These are phyloP conservation scores for Hippocampus kuda DNA, from an alignment of 2,797 vertebrate genomes.

Conservation along the genomic window DNA sequence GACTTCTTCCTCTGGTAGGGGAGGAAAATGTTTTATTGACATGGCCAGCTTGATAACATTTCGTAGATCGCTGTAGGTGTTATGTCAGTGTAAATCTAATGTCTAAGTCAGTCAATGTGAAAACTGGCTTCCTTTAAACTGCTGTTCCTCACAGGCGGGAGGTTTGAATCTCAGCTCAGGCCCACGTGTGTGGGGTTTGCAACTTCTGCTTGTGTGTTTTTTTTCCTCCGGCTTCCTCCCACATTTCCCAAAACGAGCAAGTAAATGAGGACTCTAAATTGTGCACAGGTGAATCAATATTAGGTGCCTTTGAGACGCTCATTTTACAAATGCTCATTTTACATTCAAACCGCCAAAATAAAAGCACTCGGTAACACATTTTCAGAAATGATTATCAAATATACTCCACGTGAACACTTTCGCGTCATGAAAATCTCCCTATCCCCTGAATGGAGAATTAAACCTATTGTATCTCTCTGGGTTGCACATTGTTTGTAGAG, in stretches of 20 bases:
- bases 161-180: not conserved
- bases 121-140: not conserved
- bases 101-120: not conserved
- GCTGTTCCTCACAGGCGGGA: not conserved
- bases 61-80: constrained; percentile 8
- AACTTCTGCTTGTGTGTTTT: not conserved
- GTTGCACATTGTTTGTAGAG: not conserved
- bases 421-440: constrained; percentile 35
- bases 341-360: constrained; percentile 8
- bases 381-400: constrained; percentile 58
- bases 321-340: not conserved
- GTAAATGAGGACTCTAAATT: too few relatives aligned
- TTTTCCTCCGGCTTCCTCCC: too few relatives aligned
- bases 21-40: constrained; percentile 3
- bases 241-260: too few relatives aligned
- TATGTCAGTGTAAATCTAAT: not conserved
- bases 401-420: constrained; percentile 31
- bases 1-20: constrained; percentile 32
- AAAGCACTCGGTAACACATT: constrained; percentile 17
- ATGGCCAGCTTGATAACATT: constrained; percentile 45
- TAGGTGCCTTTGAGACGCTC: too few relatives aligned
- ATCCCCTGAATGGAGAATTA: constrained; percentile 22
- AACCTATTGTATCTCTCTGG: constrained; percentile 34
- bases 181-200: not conserved
- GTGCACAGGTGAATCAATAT: too few relatives aligned